Percentiles rank a stretch among this genome's conserved stretches.
Evolutionary conservation across 1,140 invertebrate genomes (phyloP).

Genomic region (Galleria mellonella): DNA sequence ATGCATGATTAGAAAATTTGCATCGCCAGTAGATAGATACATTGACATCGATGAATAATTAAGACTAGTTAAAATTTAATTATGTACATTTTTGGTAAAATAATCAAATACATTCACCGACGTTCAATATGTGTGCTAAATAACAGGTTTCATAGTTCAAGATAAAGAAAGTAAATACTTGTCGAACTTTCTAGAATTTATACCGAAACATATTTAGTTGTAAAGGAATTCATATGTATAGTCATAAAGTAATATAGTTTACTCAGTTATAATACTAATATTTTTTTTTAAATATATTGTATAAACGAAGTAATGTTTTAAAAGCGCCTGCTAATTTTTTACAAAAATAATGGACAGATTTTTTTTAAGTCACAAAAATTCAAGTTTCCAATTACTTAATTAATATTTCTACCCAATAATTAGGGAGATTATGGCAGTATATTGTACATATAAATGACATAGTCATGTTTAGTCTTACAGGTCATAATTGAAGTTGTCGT

Average conservation of each 20-base stretch:
- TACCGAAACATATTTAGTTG: no score
- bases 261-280: no score
- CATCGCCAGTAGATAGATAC: background rate
- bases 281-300: no score
- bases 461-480: background rate
- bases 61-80: slow-evolving; percentile 31
- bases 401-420: slow-evolving; percentile 5
- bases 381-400: background rate
- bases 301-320: background rate
- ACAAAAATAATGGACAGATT: slow-evolving; percentile 12
- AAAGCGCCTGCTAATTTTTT: background rate
- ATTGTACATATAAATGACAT: slow-evolving; percentile 4
- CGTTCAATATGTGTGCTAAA: no score
- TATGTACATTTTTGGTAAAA: slow-evolving; percentile 41
- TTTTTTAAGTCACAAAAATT: slow-evolving; percentile 10
- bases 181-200: no score
- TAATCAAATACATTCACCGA: background rate
- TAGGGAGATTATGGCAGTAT: slow-evolving; percentile 13
- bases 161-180: no score
- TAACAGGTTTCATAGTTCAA: no score
- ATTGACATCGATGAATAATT: background rate
- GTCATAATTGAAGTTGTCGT: background rate
- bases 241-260: no score
- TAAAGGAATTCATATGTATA: no score
- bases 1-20: no score